phyloP scores from a whole-genome alignment of 2,888 invertebrate genomes.

The Clistopyga incitator region DNA sequence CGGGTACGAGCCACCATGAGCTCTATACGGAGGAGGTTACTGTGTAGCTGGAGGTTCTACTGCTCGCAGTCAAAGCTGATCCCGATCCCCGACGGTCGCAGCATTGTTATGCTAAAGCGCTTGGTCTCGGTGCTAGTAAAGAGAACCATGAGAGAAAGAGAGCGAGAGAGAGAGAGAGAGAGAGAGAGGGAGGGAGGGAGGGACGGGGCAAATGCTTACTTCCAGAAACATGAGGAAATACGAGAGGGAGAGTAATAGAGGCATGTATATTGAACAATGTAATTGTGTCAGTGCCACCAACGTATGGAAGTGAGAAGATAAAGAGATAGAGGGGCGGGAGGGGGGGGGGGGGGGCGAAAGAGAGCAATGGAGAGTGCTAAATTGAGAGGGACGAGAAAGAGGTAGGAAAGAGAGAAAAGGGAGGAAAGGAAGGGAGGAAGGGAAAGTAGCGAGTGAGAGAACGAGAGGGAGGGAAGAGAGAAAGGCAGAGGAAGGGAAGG shows the following conservation, averaged over 20 bases:
- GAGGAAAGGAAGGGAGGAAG: background rate
- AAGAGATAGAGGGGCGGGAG: background rate
- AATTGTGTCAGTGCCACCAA: constrained; percentile 41
- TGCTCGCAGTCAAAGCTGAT: constrained; percentile 68
- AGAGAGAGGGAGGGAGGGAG: too few species aligned
- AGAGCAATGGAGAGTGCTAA: background rate
- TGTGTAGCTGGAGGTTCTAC: constrained; percentile 35
- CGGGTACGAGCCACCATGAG: constrained; percentile 6
- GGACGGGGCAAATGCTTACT: too few species aligned
- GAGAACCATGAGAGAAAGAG: constrained; percentile 30
- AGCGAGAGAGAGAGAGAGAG: constrained; percentile 25
- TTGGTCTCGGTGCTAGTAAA: constrained; percentile 32
- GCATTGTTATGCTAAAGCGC: constrained; percentile 73
- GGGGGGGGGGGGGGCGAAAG: too few species aligned
- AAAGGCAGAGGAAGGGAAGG: background rate
- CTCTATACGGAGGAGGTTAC: background rate
- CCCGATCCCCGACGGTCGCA: constrained; percentile 59
- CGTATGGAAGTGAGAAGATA: constrained; percentile 18
- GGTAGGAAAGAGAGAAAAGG: background rate
- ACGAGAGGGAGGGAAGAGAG: background rate
- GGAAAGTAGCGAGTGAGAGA: background rate
- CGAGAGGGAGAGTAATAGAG: constrained; percentile 17
- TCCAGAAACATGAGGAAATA: constrained; percentile 26
- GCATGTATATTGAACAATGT: constrained; percentile 7
- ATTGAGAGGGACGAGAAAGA: background rate